phyloP scores from a whole-genome alignment of 2,113 vertebrate species.

The Entelurus aequoreus region DNA sequence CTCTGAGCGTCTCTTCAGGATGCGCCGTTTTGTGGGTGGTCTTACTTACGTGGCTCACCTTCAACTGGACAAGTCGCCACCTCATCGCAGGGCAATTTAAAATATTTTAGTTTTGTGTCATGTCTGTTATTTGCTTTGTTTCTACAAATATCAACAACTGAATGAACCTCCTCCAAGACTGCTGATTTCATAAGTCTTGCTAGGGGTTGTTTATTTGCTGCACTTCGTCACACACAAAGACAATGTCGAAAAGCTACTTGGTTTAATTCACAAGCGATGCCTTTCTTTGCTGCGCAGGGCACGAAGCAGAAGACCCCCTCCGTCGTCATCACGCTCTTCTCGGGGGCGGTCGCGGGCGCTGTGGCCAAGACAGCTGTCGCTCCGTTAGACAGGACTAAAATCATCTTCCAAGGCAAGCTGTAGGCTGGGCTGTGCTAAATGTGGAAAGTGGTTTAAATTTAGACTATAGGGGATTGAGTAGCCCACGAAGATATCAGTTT shows the following conservation, averaged over 20 bases:
- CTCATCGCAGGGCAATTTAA: no score
- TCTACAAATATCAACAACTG: no score
- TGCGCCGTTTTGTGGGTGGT: no score
- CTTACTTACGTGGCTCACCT: no score
- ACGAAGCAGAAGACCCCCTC: constrained; percentile 72
- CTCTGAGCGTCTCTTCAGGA: no score
- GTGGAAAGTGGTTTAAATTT: constrained; percentile 2
- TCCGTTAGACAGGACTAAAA: constrained; percentile 95
- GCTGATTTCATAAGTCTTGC: no score
- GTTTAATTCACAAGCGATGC: constrained; percentile 20
- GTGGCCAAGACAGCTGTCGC: constrained; percentile 94
- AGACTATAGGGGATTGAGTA: constrained; percentile 6
- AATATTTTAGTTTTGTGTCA: no score
- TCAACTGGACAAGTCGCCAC: no score
- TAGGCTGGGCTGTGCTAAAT: constrained; percentile 23
- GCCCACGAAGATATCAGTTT: not conserved
- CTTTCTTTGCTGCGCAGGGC: constrained; percentile 60
- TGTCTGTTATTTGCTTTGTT: no score
- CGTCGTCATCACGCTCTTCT: constrained; percentile 83
- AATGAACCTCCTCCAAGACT: no score
- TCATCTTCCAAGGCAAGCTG: constrained; percentile 93
- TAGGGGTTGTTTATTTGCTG: no score
- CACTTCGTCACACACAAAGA: not conserved
- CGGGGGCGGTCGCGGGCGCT: constrained; percentile 89
- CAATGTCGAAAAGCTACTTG: constrained; percentile 2